Conservation (phyloP, 2,113 vertebrate genomes). For the Puffinus mauretanicus region DNA sequence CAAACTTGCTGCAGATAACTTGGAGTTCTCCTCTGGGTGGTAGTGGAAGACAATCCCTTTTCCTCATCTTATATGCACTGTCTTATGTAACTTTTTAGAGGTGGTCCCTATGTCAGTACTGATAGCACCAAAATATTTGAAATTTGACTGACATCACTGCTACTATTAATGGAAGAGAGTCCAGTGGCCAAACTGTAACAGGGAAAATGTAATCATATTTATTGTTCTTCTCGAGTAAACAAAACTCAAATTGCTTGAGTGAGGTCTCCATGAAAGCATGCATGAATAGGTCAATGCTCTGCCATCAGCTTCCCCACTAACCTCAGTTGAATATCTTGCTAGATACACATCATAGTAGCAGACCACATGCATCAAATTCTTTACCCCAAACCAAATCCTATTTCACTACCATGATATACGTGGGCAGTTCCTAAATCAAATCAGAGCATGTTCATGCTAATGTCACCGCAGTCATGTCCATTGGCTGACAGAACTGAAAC, state of each 20-base stretch:
- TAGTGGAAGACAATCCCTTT: not conserved
- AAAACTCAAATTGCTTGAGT: not conserved
- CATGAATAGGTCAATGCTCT: not conserved
- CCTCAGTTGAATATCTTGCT: not conserved
- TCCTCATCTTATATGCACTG: not conserved
- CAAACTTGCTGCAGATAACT: not conserved
- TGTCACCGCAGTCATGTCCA: not conserved
- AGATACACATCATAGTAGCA: not conserved
- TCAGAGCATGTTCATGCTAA: not conserved
- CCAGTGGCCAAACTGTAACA: not conserved
- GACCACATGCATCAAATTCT: not conserved
- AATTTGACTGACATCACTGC: not conserved
- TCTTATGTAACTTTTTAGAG: not conserved
- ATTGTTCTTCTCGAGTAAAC: not conserved
- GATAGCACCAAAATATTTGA: not conserved
- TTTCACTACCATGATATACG: not conserved
- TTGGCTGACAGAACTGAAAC: not conserved
- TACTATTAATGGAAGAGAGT: not conserved
- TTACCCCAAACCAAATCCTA: not conserved
- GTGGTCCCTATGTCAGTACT: fast-evolving
- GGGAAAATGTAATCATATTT: not conserved
- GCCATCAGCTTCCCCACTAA: not conserved
- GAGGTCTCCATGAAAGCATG: not conserved
- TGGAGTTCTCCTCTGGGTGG: not conserved
- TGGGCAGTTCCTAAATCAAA: not conserved